Evolutionary conservation across 2,113 vertebrate species (phyloP).

Genomic region (Ictalurus furcatus): DNA sequence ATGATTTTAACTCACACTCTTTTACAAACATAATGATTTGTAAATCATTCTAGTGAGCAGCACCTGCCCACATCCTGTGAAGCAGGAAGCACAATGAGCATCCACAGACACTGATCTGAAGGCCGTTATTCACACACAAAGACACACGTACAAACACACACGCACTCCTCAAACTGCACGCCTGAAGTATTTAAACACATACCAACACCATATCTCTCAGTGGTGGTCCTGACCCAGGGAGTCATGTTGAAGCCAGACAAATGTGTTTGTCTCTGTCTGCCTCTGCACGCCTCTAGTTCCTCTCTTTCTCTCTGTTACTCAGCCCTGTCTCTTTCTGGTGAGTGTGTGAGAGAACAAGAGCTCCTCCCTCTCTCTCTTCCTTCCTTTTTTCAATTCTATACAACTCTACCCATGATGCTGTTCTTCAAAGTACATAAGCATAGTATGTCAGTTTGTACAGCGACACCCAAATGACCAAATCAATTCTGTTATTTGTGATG

Average conservation of each 20-base stretch:
- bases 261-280: constrained; percentile 11
- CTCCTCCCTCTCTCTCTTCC: constrained; percentile 69
- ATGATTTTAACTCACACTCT: constrained; percentile 29
- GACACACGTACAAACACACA: constrained; percentile 6
- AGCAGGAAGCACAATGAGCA: constrained; percentile 62
- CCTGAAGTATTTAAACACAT: constrained; percentile 53
- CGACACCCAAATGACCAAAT: background rate
- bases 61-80: constrained; percentile 67
- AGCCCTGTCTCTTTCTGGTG: constrained; percentile 58
- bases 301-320: constrained; percentile 49
- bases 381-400: constrained; percentile 66
- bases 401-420: constrained; percentile 62
- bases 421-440: constrained; percentile 15
- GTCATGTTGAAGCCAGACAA: constrained; percentile 61
- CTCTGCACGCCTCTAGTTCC: constrained; percentile 33
- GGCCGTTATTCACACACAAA: background rate
- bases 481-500: background rate
- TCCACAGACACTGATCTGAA: constrained; percentile 19
- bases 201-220: constrained; percentile 72
- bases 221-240: constrained; percentile 67
- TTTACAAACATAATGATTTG: constrained; percentile 23
- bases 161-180: background rate
- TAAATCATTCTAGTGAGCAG: background rate
- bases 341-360: constrained; percentile 54
- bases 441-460: background rate